Evolutionary conservation across 2,113 vertebrate species (phyloP).

Genomic region (Solea senegalensis): DNA sequence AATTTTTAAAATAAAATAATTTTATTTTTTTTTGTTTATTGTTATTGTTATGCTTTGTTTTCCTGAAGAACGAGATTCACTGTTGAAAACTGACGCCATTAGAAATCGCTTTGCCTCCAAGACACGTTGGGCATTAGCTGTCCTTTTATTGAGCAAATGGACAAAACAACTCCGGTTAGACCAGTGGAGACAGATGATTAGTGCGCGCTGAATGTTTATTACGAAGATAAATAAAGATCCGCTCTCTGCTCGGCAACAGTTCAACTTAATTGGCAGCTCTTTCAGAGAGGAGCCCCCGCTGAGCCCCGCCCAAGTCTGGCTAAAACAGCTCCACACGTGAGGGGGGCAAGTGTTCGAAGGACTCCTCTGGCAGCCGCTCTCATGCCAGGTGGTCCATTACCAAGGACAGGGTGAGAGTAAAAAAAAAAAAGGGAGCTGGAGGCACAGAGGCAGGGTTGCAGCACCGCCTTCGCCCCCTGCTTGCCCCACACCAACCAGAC

Average conservation of each 20-base stretch:
- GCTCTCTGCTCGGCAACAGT: conserved; percentile 66
- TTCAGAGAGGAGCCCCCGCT: conserved; percentile 68
- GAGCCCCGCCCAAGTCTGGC: conserved; percentile 63
- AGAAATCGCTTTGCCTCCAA: conserved; percentile 25
- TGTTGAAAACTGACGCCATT: conserved; percentile 31
- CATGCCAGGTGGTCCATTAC: conserved; percentile 74
- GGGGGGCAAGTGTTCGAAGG: conserved; percentile 58
- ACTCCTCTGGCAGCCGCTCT: conserved; percentile 64
- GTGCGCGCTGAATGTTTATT: conserved; percentile 72
- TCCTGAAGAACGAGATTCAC: conserved; percentile 13
- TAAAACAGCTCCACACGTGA: conserved; percentile 67
- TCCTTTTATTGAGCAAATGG: conserved; percentile 59
- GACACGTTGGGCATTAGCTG: conserved; percentile 38
- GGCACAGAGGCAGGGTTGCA: conserved; percentile 51
- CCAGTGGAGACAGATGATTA: conserved; percentile 66
- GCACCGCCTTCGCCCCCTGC: conserved; percentile 59
- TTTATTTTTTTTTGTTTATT: too few relatives aligned
- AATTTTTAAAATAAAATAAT: too few relatives aligned
- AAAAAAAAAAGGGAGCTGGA: conserved; percentile 39
- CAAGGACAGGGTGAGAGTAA: conserved; percentile 60
- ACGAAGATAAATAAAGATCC: conserved; percentile 76
- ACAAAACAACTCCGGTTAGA: conserved; percentile 57
- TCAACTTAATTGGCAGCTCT: conserved; percentile 77
- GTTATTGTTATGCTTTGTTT: neutral
- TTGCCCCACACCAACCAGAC: conserved; percentile 70